Conservation (phyloP, 2,113 vertebrate species). For the Lepisosteus osseus region DNA sequence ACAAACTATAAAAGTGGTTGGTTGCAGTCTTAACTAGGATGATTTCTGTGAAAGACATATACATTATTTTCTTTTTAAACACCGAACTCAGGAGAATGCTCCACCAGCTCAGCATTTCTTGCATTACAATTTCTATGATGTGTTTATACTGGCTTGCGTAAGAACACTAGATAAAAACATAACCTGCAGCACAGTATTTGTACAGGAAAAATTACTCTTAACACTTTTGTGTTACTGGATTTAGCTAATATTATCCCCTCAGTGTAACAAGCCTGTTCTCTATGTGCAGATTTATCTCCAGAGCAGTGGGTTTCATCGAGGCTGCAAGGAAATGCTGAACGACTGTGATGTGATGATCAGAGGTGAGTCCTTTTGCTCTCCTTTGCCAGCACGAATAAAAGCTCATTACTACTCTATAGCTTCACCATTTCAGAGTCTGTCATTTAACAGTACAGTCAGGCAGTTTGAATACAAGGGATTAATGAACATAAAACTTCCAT, state of each 20-base stretch:
- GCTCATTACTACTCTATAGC: no score
- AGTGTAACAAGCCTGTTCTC: slow-evolving; percentile 48
- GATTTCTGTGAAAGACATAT: slow-evolving; percentile 50
- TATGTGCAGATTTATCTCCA: slow-evolving; percentile 62
- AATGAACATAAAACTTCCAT: no score
- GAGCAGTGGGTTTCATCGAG: slow-evolving; percentile 49
- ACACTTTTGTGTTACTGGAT: slow-evolving; percentile 56
- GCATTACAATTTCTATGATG: slow-evolving; percentile 20
- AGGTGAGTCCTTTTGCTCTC: slow-evolving; percentile 40
- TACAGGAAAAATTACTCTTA: slow-evolving; percentile 37
- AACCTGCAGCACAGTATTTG: slow-evolving; percentile 39
- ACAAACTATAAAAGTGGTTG: slow-evolving; percentile 72
- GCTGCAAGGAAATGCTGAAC: slow-evolving; percentile 33
- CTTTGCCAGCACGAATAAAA: slow-evolving; percentile 1
- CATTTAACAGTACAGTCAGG: no score
- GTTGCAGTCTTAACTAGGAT: slow-evolving; percentile 54
- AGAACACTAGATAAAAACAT: slow-evolving; percentile 32
- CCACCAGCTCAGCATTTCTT: slow-evolving; percentile 18
- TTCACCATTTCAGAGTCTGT: no score
- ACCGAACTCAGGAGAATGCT: slow-evolving; percentile 42
- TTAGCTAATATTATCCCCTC: slow-evolving; percentile 52
- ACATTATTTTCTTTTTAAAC: slow-evolving; percentile 39
- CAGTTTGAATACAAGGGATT: no score
- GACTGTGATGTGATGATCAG: slow-evolving; percentile 43
- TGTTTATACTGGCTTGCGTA: slow-evolving; percentile 47